A percentile compares a stretch with the other conserved stretches of the same genome.
phyloP scores from a whole-genome alignment of 23 tunicate genomes.

The Trididemnum clinides region DNA sequence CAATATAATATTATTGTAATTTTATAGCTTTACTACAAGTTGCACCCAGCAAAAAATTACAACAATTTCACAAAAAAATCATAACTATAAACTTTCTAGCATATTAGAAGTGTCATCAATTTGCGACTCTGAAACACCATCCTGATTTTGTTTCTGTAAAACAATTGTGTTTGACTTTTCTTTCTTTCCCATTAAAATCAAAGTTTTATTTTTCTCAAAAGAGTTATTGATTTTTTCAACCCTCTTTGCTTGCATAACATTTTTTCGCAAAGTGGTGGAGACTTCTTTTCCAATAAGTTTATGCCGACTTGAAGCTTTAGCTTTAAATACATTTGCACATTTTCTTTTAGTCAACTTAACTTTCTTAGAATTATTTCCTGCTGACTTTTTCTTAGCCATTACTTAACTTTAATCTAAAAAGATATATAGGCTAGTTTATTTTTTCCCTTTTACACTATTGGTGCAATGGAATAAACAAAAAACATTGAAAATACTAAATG shows the following conservation, averaged over 20 bases:
- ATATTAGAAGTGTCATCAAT: conserved; percentile 24
- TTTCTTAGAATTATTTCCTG: background rate
- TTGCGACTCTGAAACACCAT: conserved; percentile 1
- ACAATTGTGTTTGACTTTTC: background rate
- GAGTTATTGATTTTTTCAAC: conserved; percentile 1
- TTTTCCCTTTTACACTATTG: too few relatives aligned
- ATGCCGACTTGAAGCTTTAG: conserved; percentile 30
- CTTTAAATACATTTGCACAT: conserved; percentile 40
- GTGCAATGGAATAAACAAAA: too few relatives aligned
- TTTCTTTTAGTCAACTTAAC: background rate
- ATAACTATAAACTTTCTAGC: background rate
- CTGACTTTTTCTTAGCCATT: conserved; percentile 23
- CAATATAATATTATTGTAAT: background rate
- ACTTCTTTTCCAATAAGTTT: conserved; percentile 53
- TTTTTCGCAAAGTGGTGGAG: conserved; percentile 37
- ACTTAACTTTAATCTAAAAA: background rate
- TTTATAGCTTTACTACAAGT: background rate
- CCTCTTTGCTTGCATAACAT: background rate
- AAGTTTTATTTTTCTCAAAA: background rate
- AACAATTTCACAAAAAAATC: background rate
- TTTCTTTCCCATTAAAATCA: background rate
- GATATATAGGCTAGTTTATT: too few relatives aligned
- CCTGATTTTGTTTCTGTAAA: background rate
- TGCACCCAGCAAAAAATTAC: background rate
- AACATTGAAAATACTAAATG: too few relatives aligned